Conservation (phyloP, 1,140 invertebrate genomes). For the Trichonephila clavipes region DNA sequence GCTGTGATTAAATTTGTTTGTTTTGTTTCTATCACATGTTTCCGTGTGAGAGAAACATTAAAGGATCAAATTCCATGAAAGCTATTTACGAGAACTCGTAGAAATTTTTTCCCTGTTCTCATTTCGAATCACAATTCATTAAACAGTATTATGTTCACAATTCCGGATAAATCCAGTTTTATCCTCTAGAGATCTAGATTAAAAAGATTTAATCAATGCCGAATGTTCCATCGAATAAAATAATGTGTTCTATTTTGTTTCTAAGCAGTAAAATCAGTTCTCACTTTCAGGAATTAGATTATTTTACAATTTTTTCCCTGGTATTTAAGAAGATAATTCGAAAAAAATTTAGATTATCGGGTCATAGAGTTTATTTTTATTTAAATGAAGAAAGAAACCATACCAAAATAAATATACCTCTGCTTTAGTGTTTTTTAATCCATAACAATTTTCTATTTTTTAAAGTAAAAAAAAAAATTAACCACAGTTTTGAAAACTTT, state of each 20-base stretch:
- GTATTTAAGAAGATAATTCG: too few relatives aligned
- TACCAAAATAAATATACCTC: too few relatives aligned
- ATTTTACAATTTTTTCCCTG: too few relatives aligned
- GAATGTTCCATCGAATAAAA: background rate
- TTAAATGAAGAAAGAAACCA: too few relatives aligned
- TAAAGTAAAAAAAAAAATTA: too few relatives aligned
- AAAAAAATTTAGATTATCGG: too few relatives aligned
- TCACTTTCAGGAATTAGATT: too few relatives aligned
- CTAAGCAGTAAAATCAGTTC: too few relatives aligned
- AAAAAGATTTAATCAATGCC: background rate
- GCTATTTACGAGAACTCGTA: background rate
- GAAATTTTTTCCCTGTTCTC: background rate
- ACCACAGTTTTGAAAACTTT: too few relatives aligned
- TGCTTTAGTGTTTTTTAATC: too few relatives aligned
- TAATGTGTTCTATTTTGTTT: background rate
- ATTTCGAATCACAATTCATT: background rate
- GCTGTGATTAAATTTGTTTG: background rate
- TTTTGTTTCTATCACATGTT: background rate
- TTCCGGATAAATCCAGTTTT: slow-evolving; percentile 10
- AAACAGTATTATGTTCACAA: background rate
- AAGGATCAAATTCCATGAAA: background rate
- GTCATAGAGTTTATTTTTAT: too few relatives aligned
- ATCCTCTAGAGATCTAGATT: background rate
- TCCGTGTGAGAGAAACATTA: background rate
- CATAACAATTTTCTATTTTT: too few relatives aligned